These are phyloP conservation scores for Campylorhamphus procurvoides DNA, from an alignment of 2,113 vertebrate species.

Conservation along the genomic window DNA sequence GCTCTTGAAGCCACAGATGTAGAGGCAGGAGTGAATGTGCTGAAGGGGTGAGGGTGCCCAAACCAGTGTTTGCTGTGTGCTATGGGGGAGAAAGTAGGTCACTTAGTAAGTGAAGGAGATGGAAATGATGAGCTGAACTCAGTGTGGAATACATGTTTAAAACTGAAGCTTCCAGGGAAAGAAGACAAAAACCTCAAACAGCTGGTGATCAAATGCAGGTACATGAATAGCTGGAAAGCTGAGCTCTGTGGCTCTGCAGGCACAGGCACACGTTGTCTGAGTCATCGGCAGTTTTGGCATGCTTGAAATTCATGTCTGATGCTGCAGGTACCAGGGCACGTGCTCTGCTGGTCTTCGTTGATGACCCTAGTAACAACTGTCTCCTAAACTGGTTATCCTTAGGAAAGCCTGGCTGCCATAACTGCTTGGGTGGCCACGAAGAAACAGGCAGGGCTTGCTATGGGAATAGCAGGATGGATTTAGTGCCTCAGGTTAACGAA, in stretches of 20 bases:
- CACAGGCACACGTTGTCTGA: neutral
- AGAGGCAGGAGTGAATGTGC: neutral
- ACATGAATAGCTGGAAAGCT: neutral
- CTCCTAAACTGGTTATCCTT: neutral
- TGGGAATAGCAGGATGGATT: neutral
- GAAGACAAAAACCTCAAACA: neutral
- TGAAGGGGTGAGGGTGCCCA: neutral
- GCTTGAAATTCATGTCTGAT: neutral
- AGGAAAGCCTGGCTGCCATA: neutral
- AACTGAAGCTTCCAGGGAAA: neutral
- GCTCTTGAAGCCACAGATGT: neutral
- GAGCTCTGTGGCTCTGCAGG: neutral
- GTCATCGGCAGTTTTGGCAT: neutral
- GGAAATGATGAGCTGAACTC: neutral
- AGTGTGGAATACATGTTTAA: neutral
- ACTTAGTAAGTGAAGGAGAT: neutral
- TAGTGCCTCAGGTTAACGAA: neutral
- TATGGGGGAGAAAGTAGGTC: neutral
- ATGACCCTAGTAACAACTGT: neutral
- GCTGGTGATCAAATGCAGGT: slow-evolving; percentile 20
- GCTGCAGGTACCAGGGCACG: neutral
- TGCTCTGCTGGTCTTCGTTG: neutral
- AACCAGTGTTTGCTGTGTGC: neutral
- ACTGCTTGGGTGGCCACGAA: neutral
- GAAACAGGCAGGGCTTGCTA: neutral